Percentiles rank a stretch among this genome's conserved stretches.
Conservation (phyloP, 35 echinoderm and acorn worm genomes). For the Heliocidaris erythrogramma region DNA sequence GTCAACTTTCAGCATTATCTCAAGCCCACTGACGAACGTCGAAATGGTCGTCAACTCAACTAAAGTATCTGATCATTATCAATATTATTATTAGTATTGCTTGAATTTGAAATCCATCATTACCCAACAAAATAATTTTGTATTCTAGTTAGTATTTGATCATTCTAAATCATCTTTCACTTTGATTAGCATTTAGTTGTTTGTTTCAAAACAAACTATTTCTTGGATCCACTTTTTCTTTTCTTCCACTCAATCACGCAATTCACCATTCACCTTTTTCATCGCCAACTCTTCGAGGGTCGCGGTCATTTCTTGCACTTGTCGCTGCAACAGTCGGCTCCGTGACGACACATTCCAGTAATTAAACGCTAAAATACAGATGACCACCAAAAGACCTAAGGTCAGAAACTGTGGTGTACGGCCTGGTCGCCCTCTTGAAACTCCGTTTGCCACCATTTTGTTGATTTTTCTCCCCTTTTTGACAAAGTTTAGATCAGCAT, state of each 20-base stretch:
- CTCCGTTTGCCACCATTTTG: constrained; percentile 79
- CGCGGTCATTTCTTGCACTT: constrained; percentile 79
- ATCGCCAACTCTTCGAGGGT: constrained; percentile 89
- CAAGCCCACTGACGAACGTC: too few relatives aligned
- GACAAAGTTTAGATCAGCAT: neutral
- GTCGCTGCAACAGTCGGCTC: constrained; percentile 78
- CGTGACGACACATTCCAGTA: constrained; percentile 97
- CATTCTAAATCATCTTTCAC: too few relatives aligned
- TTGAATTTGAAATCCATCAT: too few relatives aligned
- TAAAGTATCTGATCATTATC: too few relatives aligned
- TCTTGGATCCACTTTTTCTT: neutral
- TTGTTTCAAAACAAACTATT: neutral
- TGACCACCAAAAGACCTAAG: constrained; percentile 85
- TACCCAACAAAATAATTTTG: too few relatives aligned
- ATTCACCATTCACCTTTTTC: constrained; percentile 62
- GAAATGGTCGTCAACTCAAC: too few relatives aligned
- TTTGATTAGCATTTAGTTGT: neutral
- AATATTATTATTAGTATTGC: too few relatives aligned
- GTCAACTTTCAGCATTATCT: too few relatives aligned
- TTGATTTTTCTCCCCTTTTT: neutral
- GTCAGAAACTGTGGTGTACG: constrained; percentile 90
- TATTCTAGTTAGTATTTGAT: too few relatives aligned
- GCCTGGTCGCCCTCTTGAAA: constrained; percentile 66
- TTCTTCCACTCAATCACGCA: neutral
- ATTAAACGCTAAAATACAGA: constrained; percentile 96